These are phyloP conservation scores for Coleophora flavipennella DNA, from an alignment of 2,888 invertebrate species.

Conservation along the genomic window DNA sequence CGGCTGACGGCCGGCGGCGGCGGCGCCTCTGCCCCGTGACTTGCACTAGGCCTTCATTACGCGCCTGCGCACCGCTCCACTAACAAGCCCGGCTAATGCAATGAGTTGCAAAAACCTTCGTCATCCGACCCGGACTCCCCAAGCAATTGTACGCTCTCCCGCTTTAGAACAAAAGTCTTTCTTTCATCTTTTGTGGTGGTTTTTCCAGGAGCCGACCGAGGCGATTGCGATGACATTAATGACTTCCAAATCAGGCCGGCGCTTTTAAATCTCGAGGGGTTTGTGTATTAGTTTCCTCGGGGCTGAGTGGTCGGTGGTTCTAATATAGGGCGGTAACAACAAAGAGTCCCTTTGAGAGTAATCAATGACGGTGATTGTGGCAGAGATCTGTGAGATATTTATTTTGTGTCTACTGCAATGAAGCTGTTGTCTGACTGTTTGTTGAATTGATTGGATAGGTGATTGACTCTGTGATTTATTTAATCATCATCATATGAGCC, in stretches of 20 bases:
- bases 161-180: constrained; percentile 26
- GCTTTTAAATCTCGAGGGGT: constrained; percentile 44
- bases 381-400: constrained; percentile 31
- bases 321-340: constrained; percentile 55
- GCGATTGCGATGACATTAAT: constrained; percentile 64
- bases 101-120: constrained; percentile 63
- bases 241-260: constrained; percentile 49
- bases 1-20: constrained; percentile 31
- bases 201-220: constrained; percentile 51
- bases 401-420: constrained; percentile 19
- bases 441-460: constrained; percentile 25
- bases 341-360: constrained; percentile 45
- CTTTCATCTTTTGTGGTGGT: constrained; percentile 17
- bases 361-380: constrained; percentile 49
- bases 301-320: constrained; percentile 27
- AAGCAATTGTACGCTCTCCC: constrained; percentile 15
- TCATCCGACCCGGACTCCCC: constrained; percentile 17
- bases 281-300: constrained; percentile 44
- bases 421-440: constrained; percentile 24
- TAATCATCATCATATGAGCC: no score
- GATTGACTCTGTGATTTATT: no score
- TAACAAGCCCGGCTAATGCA: constrained; percentile 71
- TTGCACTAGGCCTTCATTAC: constrained; percentile 66
- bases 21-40: constrained; percentile 61
- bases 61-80: constrained; percentile 37